Base-by-base conservation (phyloP, 1,140 invertebrate genomes). In the Campoletis sonorensis region DNA sequence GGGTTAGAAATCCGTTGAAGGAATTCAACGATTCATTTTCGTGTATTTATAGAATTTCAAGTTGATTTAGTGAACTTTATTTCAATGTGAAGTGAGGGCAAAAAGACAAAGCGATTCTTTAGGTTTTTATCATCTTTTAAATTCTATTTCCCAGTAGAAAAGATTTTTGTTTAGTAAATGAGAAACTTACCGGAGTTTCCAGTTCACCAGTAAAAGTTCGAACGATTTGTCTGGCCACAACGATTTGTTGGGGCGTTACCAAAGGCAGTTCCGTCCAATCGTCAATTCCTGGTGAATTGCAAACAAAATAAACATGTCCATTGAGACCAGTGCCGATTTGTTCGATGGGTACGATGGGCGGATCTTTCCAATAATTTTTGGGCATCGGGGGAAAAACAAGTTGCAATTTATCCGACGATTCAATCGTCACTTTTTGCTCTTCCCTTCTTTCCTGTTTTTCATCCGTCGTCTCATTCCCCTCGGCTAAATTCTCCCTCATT, bases 131-230 rank as follows among this genome's bases (percentile, higher is more conserved):
- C n/a, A n/a, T n/a, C n/a, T n/a, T n/a, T n/a, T n/a, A n/a, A n/a
- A n/a, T n/a, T n/a, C n/a, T n/a, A n/a, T n/a, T n/a, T n/a, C n/a
- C n/a, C n/a, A n/a, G n/a, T n/a, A n/a, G n/a, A n/a, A n/a, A 8
- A 11, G 40, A 45, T 8, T 45, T 45, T 45, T 45, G 5, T 45
- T 10, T 5, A 3, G 40, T 11, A 1, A 13, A 13, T 45, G 2
- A 79, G 71, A 58, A 75, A 40, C 82, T 71, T 88, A 95, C 94
- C 88, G 94, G 92, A 15, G 93, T 92, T 72, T 95, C 93, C 68
- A 96, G 90, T 86, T 96, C 93, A 27, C 96, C 96, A 3, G 95
- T 96, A 84, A 96, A 95, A 78, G 92, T 93, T 71, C 94, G 94
- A 64, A 94, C 93, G 33, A 94, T 95, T 83, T 94, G 92, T 58